phyloP scores from a whole-genome alignment of 2,113 vertebrate species.

The Chaetorhynchus papuensis region DNA sequence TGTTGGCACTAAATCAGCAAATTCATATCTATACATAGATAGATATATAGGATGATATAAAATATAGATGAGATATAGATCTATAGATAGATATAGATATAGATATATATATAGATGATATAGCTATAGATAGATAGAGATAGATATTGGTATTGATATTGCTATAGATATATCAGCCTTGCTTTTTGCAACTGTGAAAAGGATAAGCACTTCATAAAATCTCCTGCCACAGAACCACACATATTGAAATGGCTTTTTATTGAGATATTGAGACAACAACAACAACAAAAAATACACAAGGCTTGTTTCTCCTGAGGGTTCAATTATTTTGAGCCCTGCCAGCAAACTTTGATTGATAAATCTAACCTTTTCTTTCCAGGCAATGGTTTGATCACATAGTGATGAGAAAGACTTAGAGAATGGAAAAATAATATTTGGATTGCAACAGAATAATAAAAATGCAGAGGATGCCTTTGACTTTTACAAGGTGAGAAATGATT shows the following conservation, averaged over 20 bases:
- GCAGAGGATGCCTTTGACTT: slow-evolving; percentile 62
- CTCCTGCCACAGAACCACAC: slow-evolving; percentile 37
- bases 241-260: slow-evolving; percentile 70
- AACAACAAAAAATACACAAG: neutral
- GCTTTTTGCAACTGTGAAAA: slow-evolving; percentile 19
- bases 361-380: slow-evolving; percentile 62
- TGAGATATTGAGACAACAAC: slow-evolving; percentile 59
- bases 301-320: slow-evolving; percentile 65
- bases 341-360: slow-evolving; percentile 73
- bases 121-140: neutral
- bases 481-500: slow-evolving; percentile 65
- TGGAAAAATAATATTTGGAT: slow-evolving; percentile 71
- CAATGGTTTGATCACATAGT: slow-evolving; percentile 63
- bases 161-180: neutral
- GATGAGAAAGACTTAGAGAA: slow-evolving; percentile 68
- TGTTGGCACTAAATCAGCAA: neutral
- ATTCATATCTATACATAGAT: neutral
- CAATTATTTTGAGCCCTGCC: slow-evolving; percentile 69
- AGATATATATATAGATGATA: neutral
- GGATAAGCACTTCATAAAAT: slow-evolving; percentile 44
- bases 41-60: neutral
- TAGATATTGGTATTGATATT: neutral
- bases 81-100: too few species aligned
- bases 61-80: neutral
- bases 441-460: slow-evolving; percentile 71